These are phyloP conservation scores for Tachycineta bicolor DNA, from an alignment of 2,113 vertebrate species.

Conservation along the genomic window DNA sequence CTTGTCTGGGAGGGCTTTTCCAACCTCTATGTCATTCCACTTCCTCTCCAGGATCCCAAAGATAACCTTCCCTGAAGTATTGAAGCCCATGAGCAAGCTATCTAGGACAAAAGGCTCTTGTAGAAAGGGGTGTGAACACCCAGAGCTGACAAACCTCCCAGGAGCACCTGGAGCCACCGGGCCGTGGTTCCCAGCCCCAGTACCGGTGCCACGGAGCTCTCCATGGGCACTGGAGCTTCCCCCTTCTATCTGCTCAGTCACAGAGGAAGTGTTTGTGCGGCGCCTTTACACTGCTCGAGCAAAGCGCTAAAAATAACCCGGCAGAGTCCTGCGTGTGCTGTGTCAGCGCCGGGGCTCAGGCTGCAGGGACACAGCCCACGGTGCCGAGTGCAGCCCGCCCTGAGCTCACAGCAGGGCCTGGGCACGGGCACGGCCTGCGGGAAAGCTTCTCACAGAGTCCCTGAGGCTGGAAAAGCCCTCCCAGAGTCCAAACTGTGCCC, in stretches of 20 bases:
- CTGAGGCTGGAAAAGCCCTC: background rate
- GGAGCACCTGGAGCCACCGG: fast-evolving
- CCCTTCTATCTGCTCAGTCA: background rate
- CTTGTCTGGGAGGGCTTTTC: fast-evolving
- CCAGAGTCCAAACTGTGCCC: fast-evolving
- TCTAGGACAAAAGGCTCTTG: background rate
- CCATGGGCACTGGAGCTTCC: fast-evolving
- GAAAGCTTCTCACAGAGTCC: background rate
- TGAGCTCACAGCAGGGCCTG: background rate
- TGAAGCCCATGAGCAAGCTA: background rate
- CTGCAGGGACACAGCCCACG: background rate
- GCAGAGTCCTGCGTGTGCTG: background rate
- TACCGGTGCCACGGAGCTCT: fast-evolving
- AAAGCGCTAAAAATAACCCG: background rate
- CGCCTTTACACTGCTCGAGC: background rate
- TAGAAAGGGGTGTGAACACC: fast-evolving
- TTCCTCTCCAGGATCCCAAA: background rate
- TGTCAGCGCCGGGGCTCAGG: background rate
- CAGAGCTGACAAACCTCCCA: background rate
- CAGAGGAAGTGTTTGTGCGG: background rate
- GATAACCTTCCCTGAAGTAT: background rate
- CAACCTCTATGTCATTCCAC: background rate
- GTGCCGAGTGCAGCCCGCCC: fast-evolving
- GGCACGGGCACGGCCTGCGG: fast-evolving
- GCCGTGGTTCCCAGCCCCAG: fast-evolving